A percentile compares a stretch with the other conserved stretches of the same genome.
These are phyloP conservation scores for Phenganax subtilis DNA, from an alignment of 92 coral and sea anemone genomes.

Conservation along the genomic window DNA sequence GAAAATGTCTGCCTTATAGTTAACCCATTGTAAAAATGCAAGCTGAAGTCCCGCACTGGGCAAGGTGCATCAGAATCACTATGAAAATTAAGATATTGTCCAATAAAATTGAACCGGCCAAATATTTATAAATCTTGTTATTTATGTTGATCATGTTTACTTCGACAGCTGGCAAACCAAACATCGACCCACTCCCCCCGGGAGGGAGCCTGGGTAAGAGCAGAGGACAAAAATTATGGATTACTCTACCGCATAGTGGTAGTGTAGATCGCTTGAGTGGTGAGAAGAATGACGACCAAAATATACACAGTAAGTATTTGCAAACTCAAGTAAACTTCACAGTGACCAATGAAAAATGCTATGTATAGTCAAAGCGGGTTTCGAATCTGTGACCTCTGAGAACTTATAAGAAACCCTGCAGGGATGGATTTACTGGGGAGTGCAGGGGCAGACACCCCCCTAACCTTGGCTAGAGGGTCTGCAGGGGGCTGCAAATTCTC, in stretches of 20 bases:
- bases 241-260: constrained; percentile 18
- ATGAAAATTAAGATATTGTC: too few relatives aligned
- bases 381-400: too few relatives aligned
- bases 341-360: too few relatives aligned
- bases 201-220: constrained; percentile 36
- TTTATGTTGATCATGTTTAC: not conserved
- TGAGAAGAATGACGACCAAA: not conserved
- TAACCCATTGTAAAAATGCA: not conserved
- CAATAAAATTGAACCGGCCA: not conserved
- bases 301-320: constrained; percentile 2
- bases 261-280: constrained; percentile 26
- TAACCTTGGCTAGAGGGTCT: too few relatives aligned
- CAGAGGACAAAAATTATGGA: constrained; percentile 17
- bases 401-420: too few relatives aligned
- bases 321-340: not conserved
- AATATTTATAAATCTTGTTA: not conserved
- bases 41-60: not conserved
- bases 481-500: too few relatives aligned
- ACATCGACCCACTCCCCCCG: constrained; percentile 25
- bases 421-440: too few relatives aligned
- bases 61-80: too few relatives aligned
- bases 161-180: constrained; percentile 26
- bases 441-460: too few relatives aligned
- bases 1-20: too few relatives aligned
- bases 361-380: too few relatives aligned